Evolutionary conservation across 2,797 vertebrate genomes (phyloP).

Genomic region (Lacerta agilis): DNA sequence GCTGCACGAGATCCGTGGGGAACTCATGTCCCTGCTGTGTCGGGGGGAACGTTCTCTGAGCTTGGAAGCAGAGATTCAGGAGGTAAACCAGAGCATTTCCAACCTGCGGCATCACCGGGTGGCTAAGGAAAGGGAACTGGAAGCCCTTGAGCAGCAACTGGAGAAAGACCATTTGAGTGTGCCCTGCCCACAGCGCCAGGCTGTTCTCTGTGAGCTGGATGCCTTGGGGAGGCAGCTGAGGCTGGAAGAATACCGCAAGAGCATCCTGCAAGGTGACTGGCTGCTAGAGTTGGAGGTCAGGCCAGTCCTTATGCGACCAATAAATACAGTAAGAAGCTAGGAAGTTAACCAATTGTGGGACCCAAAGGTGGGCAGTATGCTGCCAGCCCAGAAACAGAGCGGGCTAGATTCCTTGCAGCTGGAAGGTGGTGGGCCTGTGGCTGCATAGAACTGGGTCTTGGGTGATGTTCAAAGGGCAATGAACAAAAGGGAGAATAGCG

Average conservation of each 20-base stretch:
- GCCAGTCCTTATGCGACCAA: conserved; percentile 52
- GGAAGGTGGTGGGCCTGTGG: background rate
- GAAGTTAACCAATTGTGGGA: background rate
- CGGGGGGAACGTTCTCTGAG: accelerated
- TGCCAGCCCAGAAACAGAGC: accelerated
- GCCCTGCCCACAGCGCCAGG: accelerated
- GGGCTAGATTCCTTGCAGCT: background rate
- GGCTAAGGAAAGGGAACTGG: accelerated
- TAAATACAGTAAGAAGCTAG: conserved; percentile 35
- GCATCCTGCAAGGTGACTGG: conserved; percentile 62
- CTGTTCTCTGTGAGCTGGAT: background rate
- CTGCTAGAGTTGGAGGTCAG: conserved; percentile 68
- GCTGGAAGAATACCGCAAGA: conserved; percentile 60
- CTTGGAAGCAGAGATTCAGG: background rate
- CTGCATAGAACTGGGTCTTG: background rate
- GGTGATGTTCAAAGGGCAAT: background rate
- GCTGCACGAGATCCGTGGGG: conserved; percentile 37
- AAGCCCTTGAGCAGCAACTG: background rate
- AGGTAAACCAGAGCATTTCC: accelerated
- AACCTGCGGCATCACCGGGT: conserved; percentile 24
- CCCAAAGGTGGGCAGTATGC: background rate
- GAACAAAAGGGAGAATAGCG: background rate
- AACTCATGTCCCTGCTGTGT: conserved; percentile 57
- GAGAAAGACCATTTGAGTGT: background rate
- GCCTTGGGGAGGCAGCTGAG: conserved; percentile 54